These are phyloP conservation scores for Esox masquinongy DNA, from an alignment of 2,797 vertebrate genomes.

Conservation along the genomic window DNA sequence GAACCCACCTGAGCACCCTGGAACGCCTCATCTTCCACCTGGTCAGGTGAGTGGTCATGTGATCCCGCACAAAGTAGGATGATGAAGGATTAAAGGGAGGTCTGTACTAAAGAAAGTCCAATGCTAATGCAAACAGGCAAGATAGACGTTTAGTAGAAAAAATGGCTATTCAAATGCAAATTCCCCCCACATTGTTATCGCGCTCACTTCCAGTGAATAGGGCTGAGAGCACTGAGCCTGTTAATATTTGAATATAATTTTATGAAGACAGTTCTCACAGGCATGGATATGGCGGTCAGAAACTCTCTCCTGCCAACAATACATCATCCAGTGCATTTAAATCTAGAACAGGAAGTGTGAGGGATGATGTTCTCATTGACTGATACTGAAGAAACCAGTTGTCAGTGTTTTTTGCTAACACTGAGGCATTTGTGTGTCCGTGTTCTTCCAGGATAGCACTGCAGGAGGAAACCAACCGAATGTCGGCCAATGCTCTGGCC, in stretches of 20 bases:
- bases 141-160: too few species aligned
- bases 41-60: constrained; percentile 80
- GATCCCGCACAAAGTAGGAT: neutral
- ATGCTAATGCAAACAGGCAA: too few species aligned
- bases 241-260: too few species aligned
- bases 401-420: neutral
- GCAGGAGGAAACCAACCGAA: constrained; percentile 95
- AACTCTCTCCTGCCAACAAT: neutral
- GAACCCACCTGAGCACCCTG: constrained; percentile 90
- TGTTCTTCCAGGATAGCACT: constrained; percentile 84
- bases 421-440: neutral
- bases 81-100: neutral
- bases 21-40: constrained; percentile 96
- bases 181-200: too few species aligned
- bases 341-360: neutral
- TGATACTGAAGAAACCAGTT: neutral
- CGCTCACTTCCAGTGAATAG: too few species aligned
- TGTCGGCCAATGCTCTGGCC: constrained; percentile 96
- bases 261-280: too few species aligned
- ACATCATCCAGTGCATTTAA: neutral
- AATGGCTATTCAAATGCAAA: too few species aligned
- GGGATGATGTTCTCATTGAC: neutral
- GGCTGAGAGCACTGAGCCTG: too few species aligned
- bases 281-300: neutral
- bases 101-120: too few species aligned